A percentile compares a stretch with the other conserved stretches of the same genome.
Evolutionary conservation across 2,113 vertebrate species (phyloP).

Genomic region (Climacteris rufus): DNA sequence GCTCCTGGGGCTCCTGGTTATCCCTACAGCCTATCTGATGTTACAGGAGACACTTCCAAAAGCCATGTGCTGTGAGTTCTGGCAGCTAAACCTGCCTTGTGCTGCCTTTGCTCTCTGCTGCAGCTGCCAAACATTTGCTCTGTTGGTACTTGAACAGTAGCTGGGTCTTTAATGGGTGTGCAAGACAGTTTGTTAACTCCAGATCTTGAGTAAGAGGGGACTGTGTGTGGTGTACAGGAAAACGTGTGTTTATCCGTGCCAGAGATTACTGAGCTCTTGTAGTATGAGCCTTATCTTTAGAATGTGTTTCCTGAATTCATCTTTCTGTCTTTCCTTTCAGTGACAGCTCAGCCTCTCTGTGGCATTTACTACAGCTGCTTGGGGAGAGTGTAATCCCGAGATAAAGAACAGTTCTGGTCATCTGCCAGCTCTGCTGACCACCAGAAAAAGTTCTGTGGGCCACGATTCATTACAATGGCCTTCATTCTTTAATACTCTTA

Average conservation of each 20-base stretch:
- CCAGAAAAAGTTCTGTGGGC: not conserved
- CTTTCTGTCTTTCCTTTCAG: conserved; percentile 41
- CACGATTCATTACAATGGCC: not conserved
- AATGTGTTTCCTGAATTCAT: conserved; percentile 46
- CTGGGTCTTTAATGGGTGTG: not conserved
- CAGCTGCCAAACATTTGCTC: not conserved
- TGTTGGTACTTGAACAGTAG: not conserved
- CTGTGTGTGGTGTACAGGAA: not conserved
- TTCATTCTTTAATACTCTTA: not conserved
- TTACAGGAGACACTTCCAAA: not conserved
- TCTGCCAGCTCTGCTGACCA: conserved; percentile 18
- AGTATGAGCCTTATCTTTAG: conserved; percentile 42
- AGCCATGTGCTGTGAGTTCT: accelerated
- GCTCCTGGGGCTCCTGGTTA: not conserved
- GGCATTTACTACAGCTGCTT: conserved; percentile 9
- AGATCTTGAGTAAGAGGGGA: not conserved
- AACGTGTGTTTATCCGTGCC: not conserved
- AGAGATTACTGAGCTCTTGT: conserved; percentile 7
- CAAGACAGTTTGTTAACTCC: not conserved
- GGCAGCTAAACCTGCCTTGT: not conserved
- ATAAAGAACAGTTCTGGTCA: conserved; percentile 1
- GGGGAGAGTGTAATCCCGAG: not conserved
- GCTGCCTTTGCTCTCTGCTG: not conserved
- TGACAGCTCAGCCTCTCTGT: conserved; percentile 18
- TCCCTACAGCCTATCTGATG: not conserved